Conservation (phyloP, 2,888 invertebrate species). For the Pristionchus japonicus region DNA sequence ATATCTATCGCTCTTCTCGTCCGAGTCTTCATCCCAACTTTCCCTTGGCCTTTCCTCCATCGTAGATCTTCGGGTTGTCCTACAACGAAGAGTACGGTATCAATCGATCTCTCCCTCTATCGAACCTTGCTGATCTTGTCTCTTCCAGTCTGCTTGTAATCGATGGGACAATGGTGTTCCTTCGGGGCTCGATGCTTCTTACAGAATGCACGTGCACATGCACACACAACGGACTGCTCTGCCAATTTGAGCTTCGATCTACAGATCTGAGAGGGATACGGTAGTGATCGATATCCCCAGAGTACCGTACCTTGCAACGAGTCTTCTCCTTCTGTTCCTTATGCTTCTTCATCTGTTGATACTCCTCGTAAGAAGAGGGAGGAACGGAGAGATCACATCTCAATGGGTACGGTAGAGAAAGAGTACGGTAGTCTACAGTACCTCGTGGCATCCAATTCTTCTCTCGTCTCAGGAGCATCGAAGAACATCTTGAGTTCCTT, state of each 20-base stretch:
- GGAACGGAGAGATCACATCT: conserved; percentile 41
- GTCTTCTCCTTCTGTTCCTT: conserved; percentile 39
- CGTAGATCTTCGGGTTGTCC: conserved; percentile 46
- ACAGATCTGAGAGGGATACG: conserved; percentile 34
- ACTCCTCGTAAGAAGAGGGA: conserved; percentile 41
- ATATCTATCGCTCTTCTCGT: conserved; percentile 13
- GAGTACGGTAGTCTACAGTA: not conserved
- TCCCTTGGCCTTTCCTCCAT: conserved; percentile 43
- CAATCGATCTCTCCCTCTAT: not conserved
- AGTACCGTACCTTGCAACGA: conserved; percentile 40
- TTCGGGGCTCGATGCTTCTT: conserved; percentile 39
- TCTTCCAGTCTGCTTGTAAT: conserved; percentile 44
- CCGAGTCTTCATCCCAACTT: conserved; percentile 27
- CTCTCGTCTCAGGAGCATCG: conserved; percentile 43
- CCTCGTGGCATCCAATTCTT: conserved; percentile 28
- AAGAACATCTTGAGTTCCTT: conserved; percentile 43
- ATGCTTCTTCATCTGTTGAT: conserved; percentile 35
- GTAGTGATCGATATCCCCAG: not conserved
- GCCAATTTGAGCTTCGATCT: conserved; percentile 22
- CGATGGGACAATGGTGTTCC: conserved; percentile 44
- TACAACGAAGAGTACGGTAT: conserved; percentile 17
- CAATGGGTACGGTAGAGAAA: not conserved
- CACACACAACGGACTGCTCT: conserved; percentile 28
- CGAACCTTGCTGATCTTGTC: conserved; percentile 45
- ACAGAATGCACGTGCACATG: conserved; percentile 39